Conservation (phyloP, 2,797 vertebrate genomes). For the Acropternis orthonyx region DNA sequence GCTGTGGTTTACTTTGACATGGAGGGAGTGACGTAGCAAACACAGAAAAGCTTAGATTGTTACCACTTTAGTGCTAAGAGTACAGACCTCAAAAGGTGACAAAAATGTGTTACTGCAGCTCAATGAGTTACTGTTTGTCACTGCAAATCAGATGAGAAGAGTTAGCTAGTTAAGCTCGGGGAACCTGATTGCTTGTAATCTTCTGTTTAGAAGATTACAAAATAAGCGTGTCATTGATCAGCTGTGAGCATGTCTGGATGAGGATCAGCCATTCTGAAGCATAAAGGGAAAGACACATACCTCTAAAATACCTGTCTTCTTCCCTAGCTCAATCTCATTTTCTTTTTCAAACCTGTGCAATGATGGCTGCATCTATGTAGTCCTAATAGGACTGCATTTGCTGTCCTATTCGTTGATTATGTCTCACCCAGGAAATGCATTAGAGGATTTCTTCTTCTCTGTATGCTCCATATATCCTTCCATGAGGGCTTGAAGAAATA, state of each 20-base stretch:
- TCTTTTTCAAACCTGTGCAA: neutral
- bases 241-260: neutral
- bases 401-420: neutral
- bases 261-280: neutral
- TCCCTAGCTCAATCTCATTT: neutral
- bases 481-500: neutral
- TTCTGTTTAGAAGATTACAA: neutral
- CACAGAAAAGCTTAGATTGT: neutral
- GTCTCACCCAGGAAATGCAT: neutral
- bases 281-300: neutral
- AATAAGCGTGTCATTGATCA: neutral
- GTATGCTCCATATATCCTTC: neutral
- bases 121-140: neutral
- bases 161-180: neutral
- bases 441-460: neutral
- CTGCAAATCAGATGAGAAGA: neutral
- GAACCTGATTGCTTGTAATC: neutral
- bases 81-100: neutral
- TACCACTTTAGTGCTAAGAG: neutral
- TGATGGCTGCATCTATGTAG: fast-evolving
- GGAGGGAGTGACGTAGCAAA: neutral
- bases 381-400: too few species aligned
- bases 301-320: neutral
- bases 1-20: constrained; percentile 15
- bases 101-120: neutral